Conservation (phyloP, 1,140 invertebrate genomes). For the Plodia interpunctella region DNA sequence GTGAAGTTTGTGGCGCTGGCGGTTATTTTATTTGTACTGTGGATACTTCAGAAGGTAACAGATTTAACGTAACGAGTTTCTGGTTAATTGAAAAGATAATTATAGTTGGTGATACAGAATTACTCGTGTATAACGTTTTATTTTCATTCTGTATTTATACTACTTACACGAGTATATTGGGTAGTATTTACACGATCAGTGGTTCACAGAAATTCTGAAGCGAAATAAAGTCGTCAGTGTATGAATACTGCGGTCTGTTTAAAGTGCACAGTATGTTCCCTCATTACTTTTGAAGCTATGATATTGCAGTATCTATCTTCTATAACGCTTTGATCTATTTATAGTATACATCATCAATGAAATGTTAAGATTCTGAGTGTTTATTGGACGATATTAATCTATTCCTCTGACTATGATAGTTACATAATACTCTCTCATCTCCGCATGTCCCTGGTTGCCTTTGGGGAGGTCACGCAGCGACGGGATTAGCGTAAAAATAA, state of each 20-base stretch:
- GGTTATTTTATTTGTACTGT: conserved; percentile 14
- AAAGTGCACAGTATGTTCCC: conserved; percentile 1
- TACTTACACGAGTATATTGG: not conserved
- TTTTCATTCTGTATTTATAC: too few species aligned
- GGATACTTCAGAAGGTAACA: not conserved
- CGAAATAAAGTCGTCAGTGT: not conserved
- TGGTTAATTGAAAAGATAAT: not conserved
- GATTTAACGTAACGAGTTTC: not conserved
- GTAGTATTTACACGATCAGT: not conserved
- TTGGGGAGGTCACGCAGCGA: too few species aligned
- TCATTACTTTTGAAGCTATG: conserved; percentile 12
- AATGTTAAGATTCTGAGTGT: not conserved
- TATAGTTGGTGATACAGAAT: too few species aligned
- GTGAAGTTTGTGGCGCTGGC: conserved; percentile 26
- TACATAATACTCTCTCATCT: not conserved
- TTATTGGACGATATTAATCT: conserved; percentile 15
- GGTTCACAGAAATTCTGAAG: not conserved
- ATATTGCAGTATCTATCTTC: conserved; percentile 12
- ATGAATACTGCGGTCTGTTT: conserved; percentile 1
- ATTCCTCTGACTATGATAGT: too few species aligned
- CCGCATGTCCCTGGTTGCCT: too few species aligned
- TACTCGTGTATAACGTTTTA: too few species aligned
- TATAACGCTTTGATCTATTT: conserved; percentile 23
- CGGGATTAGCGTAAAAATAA: too few species aligned
- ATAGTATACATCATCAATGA: conserved; percentile 16